Evolutionary conservation across 2,113 vertebrate genomes (phyloP), one percentile per base, ranked within the genome.

Genomic region (Rattus rattus): DNA sequence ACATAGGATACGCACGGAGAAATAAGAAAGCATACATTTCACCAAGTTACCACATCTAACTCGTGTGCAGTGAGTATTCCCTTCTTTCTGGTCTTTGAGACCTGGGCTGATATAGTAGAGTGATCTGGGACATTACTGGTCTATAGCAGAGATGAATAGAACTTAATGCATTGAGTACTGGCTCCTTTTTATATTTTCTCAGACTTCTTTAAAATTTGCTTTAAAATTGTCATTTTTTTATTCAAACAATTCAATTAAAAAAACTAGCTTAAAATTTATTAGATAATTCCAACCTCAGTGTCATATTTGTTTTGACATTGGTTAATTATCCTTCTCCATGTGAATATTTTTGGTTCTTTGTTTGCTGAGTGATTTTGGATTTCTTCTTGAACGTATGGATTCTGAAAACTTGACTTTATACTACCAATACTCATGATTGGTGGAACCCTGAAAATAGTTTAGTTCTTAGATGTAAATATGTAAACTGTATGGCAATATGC

Each of bases 201-300:
- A 54, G 19, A n/a, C 30, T 54, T 36, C 2, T 59, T 94, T 56
- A 73, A 88, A 67, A 76, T 72, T 77, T 93, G 36, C 39, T 96
- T 90, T 19, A 69, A 88, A 94, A 72, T 79, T 36, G 56, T 88
- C 30, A 95, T 56, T 73, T 96, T 84, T 94, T 72, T 77, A 88
- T 73, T 91, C 16, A 79, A 81, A 1, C 1, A 84, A 30, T 88
- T 90, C 56, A 63, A 76, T 76, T 17, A 2, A n/a, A n/a, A 36
- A 63, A 88, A 39, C 5, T 19, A 59, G 47, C 52, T 65, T 67
- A n/a, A 79, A 72, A 19, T 72, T 39, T 36, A 5, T 90, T 65
- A 88, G 93, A 28, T 73, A 79, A 83, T 90, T 88, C 65, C 1
- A 86, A 54, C 13, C 33, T 65, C 36, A 67, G 36, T 65, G 39